Base-by-base conservation (phyloP, 2,888 invertebrate species). In the Andrena trimmerana region DNA sequence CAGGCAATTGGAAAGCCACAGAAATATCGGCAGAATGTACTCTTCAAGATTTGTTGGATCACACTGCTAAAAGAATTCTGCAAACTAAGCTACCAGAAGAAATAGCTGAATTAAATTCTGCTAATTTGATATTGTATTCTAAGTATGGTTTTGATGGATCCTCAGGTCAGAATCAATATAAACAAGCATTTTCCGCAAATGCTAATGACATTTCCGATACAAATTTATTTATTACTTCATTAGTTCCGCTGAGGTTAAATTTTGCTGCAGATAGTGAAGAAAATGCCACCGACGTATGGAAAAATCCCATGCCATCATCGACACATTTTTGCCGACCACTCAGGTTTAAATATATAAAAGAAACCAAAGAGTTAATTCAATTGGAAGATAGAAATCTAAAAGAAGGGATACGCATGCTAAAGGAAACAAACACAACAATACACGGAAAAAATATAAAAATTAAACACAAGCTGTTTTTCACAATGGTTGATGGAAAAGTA, bases 401-500 rank as follows among this genome's bases (percentile, higher is more conserved):
- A 52, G 2, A 52, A 3, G 52, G n/a, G 52, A 52, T 59, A 59
- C 24, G 27, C 27, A 1, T 1, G 29, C 16, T 59, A 16, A 59
- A 59, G 27, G 59, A 59, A 16, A 59, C 59, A 29, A 13, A 59
- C 10, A 59, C 59, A 5, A 59, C 27, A 27, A 59, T 59, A 59
- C 16, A 59, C 59, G 59, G 13, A 27, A 59, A 27, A 29, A 29
- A 16, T 59, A 59, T 59, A 27, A 59, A 24, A 27, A 59, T 59
- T 59, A 59, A 59, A 27, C 59, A 59, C 27, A 29, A 59, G 6
- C 59, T 59, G 16, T 59, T 59, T 59, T 59, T 16, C 16, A 59
- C 59, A 27, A 59, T 59, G 29, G 5, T 59, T 59, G 59, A 59
- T 59, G 59, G 59, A 59, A 59, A 59, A 59, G 59, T 60, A 31